Base-by-base conservation (phyloP, 1,140 invertebrate genomes). In the Nomia melanderi region DNA sequence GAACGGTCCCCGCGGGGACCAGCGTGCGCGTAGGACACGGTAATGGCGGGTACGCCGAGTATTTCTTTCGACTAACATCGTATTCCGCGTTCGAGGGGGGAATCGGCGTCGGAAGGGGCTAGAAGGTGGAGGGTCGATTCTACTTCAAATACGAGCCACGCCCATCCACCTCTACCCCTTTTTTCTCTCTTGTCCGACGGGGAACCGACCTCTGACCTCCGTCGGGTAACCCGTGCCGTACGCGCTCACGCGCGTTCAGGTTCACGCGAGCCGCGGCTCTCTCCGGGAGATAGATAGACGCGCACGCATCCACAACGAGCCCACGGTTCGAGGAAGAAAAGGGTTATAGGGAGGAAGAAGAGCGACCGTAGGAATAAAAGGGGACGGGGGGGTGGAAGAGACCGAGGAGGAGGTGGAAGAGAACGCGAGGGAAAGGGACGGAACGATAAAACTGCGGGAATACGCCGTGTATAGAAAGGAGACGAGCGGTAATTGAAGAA, bases 61-160 rank as follows among this genome's bases (percentile, higher is more conserved):
- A 53, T 57, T 83, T 74, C 64, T 54, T 77, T 84, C 70, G 59
- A 74, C 74, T 84, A 71, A 31, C 47, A 27, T 44, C 27, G 72
- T 79, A 83, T 74, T 57, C 54, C 44, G 33, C 54, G 66, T 25
- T 39, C 33, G 69, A 54, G 70, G 66, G 44, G 41, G n/a, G n/a
- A n/a, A n/a, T 41, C 33, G 62, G 36, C 74, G 77, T 53, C 81
- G 47, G 53, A 33, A n/a, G n/a, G 77, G 79, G 62, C 64, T 79
- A 84, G 83, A 80, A 85, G 86, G 87, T 83, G 83, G 86, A 88
- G 86, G 86, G 70, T 83, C 78, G 87, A 86, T 84, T 87, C 85
- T 89, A 89, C 86, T 88, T 89, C 88, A 89, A 89, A 89, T 86
- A 86, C 80, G 78, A 88, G 79, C 83, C 84, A 89, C 88, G 87